Evolutionary conservation across 2,113 vertebrate genomes (phyloP).

Genomic region (Sakesphorus luctuosus): DNA sequence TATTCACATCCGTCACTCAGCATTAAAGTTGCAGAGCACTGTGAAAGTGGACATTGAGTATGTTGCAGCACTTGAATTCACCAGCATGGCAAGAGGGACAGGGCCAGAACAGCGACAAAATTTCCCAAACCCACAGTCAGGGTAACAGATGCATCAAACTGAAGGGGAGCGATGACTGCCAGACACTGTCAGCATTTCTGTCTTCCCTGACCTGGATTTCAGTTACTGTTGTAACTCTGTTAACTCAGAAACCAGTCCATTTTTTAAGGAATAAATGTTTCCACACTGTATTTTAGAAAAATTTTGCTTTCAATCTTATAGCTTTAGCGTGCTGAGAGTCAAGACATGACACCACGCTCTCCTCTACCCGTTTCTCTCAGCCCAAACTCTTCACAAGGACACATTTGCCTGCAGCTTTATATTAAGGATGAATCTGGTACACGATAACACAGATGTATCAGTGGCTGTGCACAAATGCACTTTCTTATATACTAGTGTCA

Average conservation of each 20-base stretch:
- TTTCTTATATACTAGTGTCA: background rate
- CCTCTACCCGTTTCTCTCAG: background rate
- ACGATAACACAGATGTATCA: background rate
- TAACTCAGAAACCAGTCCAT: background rate
- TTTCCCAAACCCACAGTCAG: background rate
- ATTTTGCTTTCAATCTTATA: background rate
- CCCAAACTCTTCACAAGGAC: background rate
- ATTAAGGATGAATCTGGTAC: background rate
- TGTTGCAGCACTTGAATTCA: background rate
- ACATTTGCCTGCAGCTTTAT: background rate
- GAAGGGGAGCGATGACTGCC: background rate
- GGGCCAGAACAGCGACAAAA: background rate
- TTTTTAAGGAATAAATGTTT: background rate
- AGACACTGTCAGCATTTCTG: background rate
- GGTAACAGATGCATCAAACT: background rate
- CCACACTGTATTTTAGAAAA: background rate
- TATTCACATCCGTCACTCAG: conserved; percentile 10
- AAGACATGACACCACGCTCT: background rate
- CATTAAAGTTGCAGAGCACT: background rate
- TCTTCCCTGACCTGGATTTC: background rate
- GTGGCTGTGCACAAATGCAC: background rate
- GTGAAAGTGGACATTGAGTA: rapidly evolving
- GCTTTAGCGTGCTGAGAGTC: background rate
- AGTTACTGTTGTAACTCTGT: background rate
- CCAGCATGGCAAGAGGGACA: background rate